Percentiles rank a stretch among this genome's conserved stretches.
phyloP scores from a whole-genome alignment of 2,888 invertebrate species.

The Actias luna region DNA sequence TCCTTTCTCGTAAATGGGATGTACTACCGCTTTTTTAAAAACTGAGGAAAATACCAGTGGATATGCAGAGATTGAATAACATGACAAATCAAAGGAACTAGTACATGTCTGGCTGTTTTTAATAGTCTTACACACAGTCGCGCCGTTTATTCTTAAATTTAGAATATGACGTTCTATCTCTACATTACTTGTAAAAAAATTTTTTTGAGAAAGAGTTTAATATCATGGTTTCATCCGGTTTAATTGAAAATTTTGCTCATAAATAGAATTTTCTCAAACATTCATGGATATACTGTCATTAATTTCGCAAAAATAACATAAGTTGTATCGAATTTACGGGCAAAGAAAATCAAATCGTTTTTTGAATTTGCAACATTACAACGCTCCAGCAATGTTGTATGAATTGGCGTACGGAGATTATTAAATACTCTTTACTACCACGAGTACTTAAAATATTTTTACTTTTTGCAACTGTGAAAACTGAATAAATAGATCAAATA shows the following conservation, averaged over 20 bases:
- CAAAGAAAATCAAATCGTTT: no score
- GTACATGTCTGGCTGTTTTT: slow-evolving; percentile 9
- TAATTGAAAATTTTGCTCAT: background rate
- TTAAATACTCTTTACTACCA: no score
- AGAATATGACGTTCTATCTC: slow-evolving; percentile 14
- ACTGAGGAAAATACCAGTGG: slow-evolving; percentile 21
- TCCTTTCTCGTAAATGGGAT: slow-evolving; percentile 25
- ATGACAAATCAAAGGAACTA: slow-evolving; percentile 16
- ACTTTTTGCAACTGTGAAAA: no score
- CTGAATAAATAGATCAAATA: no score
- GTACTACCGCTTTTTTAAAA: slow-evolving; percentile 18
- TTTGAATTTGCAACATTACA: no score
- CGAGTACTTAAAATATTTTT: no score
- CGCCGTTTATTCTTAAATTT: slow-evolving; percentile 14
- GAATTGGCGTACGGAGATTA: no score
- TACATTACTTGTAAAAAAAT: slow-evolving; percentile 13
- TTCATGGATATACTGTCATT: no score
- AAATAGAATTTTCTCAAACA: no score
- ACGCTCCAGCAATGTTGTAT: no score
- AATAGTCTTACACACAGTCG: slow-evolving; percentile 20
- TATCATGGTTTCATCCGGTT: background rate
- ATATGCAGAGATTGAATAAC: slow-evolving; percentile 19
- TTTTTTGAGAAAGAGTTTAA: background rate
- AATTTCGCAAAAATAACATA: no score
- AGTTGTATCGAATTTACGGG: no score